A percentile compares a stretch with the other conserved stretches of the same genome.
Evolutionary conservation across 2,797 vertebrate genomes (phyloP).

Genomic region (Pseudopleuronectes americanus): DNA sequence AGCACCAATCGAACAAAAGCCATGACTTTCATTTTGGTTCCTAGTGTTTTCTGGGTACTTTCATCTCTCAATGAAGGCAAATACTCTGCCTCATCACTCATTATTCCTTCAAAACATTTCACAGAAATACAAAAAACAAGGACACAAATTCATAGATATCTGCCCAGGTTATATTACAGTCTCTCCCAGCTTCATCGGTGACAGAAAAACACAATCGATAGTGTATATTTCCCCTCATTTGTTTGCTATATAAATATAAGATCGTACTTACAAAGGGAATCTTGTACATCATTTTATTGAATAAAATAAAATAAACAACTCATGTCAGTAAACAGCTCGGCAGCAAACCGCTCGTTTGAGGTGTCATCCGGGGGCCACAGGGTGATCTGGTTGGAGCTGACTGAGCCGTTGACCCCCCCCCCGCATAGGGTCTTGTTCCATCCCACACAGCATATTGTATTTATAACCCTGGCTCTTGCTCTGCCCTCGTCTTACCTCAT

Average conservation of each 20-base stretch:
- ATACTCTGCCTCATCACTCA: not conserved
- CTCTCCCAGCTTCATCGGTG: not conserved
- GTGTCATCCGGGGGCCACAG: constrained; percentile 63
- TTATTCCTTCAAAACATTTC: not conserved
- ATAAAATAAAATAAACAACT: constrained; percentile 35
- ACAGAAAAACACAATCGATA: not conserved
- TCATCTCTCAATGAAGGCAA: not conserved
- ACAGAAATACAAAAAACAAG: not conserved
- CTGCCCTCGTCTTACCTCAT: constrained; percentile 41
- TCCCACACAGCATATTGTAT: constrained; percentile 84
- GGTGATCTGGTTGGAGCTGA: constrained; percentile 42
- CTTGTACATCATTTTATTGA: constrained; percentile 19
- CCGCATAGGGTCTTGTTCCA: constrained; percentile 77
- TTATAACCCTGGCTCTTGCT: constrained; percentile 76
- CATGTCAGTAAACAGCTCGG: constrained; percentile 34
- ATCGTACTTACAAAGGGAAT: constrained; percentile 10
- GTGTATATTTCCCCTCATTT: too few species aligned
- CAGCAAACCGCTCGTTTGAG: constrained; percentile 59
- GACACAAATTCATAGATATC: not conserved
- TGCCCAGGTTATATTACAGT: not conserved
- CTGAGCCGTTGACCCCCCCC: constrained; percentile 21
- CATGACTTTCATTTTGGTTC: constrained; percentile 2
- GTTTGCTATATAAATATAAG: not conserved
- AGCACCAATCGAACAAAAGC: not conserved
- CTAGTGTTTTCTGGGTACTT: not conserved